Evolutionary conservation across 2,888 invertebrate species (phyloP).

Genomic region (Ferrisia virgata): DNA sequence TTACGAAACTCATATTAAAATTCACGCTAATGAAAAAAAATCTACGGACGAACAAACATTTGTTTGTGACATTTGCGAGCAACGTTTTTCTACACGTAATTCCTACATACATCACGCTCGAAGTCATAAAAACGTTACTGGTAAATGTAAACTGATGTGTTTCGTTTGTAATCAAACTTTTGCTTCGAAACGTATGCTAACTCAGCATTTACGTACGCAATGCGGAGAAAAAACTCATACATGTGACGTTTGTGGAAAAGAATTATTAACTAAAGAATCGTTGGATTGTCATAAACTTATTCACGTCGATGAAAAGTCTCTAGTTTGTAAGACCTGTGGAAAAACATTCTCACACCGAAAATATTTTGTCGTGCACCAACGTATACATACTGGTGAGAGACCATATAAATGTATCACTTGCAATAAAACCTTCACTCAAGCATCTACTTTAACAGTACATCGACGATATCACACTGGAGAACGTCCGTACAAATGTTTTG

Average conservation of each 20-base stretch:
- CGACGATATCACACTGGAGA: conserved; percentile 48
- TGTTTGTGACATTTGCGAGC: conserved; percentile 32
- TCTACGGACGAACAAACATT: conserved; percentile 10
- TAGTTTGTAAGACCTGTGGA: conserved; percentile 47
- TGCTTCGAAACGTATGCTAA: conserved; percentile 37
- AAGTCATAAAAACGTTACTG: conserved; percentile 29
- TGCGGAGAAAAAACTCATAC: neutral
- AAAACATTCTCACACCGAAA: conserved; percentile 47
- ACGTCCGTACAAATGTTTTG: conserved; percentile 47
- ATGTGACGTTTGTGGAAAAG: conserved; percentile 31
- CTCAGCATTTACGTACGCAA: conserved; percentile 34
- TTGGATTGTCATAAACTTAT: conserved; percentile 41
- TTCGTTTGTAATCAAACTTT: conserved; percentile 34
- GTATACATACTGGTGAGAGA: conserved; percentile 48
- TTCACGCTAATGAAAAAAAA: conserved; percentile 30
- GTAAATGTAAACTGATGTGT: conserved; percentile 37
- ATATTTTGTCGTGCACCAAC: conserved; percentile 47
- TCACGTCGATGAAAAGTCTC: conserved; percentile 46
- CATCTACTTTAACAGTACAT: conserved; percentile 46
- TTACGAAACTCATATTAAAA: conserved; percentile 34
- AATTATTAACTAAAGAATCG: conserved; percentile 37
- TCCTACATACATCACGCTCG: conserved; percentile 40
- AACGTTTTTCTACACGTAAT: conserved; percentile 34
- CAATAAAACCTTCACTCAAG: conserved; percentile 47
- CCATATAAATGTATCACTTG: conserved; percentile 48